Conservation (phyloP, 1,140 invertebrate species). For the Ceratitis capitata region DNA sequence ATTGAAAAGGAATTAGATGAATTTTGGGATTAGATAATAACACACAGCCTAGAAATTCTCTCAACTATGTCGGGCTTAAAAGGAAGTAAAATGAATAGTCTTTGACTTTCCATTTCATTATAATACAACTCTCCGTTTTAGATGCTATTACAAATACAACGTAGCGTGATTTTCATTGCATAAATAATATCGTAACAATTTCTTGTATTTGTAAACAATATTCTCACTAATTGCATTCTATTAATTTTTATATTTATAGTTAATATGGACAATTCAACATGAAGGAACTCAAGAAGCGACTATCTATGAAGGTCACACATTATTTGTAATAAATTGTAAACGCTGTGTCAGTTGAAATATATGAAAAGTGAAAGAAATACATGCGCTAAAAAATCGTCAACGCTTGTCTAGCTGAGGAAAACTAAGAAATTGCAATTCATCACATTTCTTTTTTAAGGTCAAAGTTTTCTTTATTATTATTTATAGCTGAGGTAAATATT, state of each 20-base stretch:
- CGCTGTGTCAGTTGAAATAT: neutral
- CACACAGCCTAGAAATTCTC: too few species aligned
- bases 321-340: constrained; percentile 13
- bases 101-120: too few species aligned
- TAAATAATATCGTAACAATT: too few species aligned
- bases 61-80: too few species aligned
- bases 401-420: neutral
- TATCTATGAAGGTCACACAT: neutral
- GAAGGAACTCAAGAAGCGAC: neutral
- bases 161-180: too few species aligned
- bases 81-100: too few species aligned
- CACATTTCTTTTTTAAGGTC: constrained; percentile 30
- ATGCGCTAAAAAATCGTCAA: neutral
- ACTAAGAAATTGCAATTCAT: neutral
- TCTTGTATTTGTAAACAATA: too few species aligned
- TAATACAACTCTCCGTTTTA: too few species aligned
- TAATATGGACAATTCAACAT: constrained; percentile 26
- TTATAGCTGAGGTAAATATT: neutral
- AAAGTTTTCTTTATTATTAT: constrained; percentile 9
- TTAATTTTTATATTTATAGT: neutral
- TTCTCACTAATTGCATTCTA: neutral
- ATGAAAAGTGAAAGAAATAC: neutral
- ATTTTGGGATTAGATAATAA: too few species aligned
- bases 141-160: too few species aligned
- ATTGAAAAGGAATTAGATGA: too few species aligned